A percentile compares a stretch with the other conserved stretches of the same genome.
Conservation (phyloP, 2,113 vertebrate species). For the Arizona elegans region DNA sequence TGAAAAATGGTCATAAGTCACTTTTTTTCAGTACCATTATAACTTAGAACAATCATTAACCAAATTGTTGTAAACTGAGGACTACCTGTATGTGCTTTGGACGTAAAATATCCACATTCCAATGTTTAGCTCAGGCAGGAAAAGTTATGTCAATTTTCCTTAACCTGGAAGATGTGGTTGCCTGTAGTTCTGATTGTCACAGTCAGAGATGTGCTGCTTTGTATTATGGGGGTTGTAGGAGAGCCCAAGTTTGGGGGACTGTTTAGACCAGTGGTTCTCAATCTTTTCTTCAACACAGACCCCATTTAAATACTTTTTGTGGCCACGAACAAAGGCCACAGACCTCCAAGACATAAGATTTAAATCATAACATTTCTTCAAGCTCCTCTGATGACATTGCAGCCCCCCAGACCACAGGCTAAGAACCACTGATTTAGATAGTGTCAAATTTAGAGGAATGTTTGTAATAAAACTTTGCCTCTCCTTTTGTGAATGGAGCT, state of each 20-base stretch:
- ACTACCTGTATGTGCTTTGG: not conserved
- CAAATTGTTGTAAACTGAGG: too few species aligned
- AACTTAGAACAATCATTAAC: too few species aligned
- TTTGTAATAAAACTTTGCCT: not conserved
- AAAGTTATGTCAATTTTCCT: not conserved
- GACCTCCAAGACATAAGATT: not conserved
- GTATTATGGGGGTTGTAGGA: not conserved
- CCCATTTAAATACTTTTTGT: not conserved
- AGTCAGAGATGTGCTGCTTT: too few species aligned
- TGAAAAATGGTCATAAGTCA: too few species aligned
- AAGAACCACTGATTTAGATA: not conserved
- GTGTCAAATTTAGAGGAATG: not conserved
- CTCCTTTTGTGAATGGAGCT: not conserved
- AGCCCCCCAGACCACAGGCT: too few species aligned
- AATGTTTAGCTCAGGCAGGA: not conserved
- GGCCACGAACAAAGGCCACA: not conserved
- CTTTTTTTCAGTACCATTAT: too few species aligned
- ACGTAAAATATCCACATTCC: not conserved
- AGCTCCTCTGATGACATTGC: too few species aligned
- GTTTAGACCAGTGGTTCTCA: not conserved
- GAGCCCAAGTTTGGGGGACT: not conserved
- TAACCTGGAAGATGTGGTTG: not conserved
- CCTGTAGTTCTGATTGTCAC: not conserved
- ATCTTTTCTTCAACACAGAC: not conserved
- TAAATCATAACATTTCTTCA: not conserved